Evolutionary conservation across 2,888 invertebrate species (phyloP), one percentile per base, ranked within the genome.

Genomic region (Gymnoscelis rufifasciata): DNA sequence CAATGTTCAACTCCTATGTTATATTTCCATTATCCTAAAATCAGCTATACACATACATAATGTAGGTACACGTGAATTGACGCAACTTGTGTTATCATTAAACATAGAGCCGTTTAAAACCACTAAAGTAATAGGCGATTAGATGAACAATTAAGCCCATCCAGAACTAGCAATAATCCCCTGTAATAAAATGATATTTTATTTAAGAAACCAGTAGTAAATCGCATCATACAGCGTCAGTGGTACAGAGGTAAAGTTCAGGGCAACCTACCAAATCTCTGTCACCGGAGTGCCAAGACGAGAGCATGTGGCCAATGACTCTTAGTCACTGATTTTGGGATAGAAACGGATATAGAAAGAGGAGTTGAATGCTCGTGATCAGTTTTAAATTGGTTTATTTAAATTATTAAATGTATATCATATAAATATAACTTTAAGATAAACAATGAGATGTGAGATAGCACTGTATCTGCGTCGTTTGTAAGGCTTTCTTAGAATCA

Each of bases 231-330:
- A n/a, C n/a, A n/a, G n/a, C 35, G 19, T 35, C 14, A 10, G 19
- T 35, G 19, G 11, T 23, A 33, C 7, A 33, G 8, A 11, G 56
- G 54, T 57, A 62, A 66, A 67, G 68, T 69, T 67, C 66, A 80
- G 76, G 82, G 83, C 79, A 81, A 74, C 59, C 66, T 61, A 80
- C 80, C 79, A 83, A 83, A 64, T 63, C 43, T 48, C 51, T 66
- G 66, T 68, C 66, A 61, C 63, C 64, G 66, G 72, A 73, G 71
- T 79, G 79, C 80, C 82, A 83, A 80, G 46, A 58, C 28, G 10
- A n/a, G 7, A 33, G 54, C 60, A 61, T 64, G 58, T 62, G 54
- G 55, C 40, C n/a, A 37, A 50, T 26, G 47, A 43, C 39, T 59
- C 28, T 41, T 30, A 28, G 35, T 37, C 31, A 14, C 15, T 44